Evolutionary conservation across 2,888 invertebrate genomes (phyloP).

Genomic region (Teleogryllus oceanicus): DNA sequence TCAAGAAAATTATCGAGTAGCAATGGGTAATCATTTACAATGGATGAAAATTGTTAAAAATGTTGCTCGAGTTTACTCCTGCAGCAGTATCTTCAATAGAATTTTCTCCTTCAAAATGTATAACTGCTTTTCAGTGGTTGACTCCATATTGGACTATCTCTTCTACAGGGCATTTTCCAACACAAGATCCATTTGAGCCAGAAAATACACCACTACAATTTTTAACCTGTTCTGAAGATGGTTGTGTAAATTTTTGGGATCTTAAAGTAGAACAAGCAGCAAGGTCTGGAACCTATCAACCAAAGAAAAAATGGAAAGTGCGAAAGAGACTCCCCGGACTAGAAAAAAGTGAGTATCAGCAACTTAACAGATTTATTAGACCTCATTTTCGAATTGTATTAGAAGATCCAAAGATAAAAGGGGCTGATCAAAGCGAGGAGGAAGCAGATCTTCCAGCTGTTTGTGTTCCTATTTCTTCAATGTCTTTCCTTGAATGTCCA

Average conservation of each 20-base stretch:
- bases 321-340: neutral
- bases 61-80: neutral
- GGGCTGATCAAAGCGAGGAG: too few relatives aligned
- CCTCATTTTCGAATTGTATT: neutral
- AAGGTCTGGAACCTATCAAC: neutral
- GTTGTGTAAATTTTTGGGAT: neutral
- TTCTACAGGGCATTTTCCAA: neutral
- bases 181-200: neutral
- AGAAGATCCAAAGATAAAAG: neutral
- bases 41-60: neutral
- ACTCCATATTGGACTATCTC: neutral
- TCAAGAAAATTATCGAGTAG: neutral
- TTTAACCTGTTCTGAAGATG: neutral
- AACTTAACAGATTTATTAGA: neutral
- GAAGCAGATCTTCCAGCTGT: too few relatives aligned
- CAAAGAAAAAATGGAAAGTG: neutral
- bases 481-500: too few relatives aligned
- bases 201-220: too few relatives aligned
- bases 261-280: neutral
- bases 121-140: neutral
- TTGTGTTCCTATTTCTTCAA: too few relatives aligned
- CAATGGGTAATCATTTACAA: neutral
- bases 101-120: neutral
- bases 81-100: conserved; percentile 5
- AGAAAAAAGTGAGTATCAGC: neutral